Conservation (phyloP, 2,888 invertebrate species). For the Zeuzera pyrina region DNA sequence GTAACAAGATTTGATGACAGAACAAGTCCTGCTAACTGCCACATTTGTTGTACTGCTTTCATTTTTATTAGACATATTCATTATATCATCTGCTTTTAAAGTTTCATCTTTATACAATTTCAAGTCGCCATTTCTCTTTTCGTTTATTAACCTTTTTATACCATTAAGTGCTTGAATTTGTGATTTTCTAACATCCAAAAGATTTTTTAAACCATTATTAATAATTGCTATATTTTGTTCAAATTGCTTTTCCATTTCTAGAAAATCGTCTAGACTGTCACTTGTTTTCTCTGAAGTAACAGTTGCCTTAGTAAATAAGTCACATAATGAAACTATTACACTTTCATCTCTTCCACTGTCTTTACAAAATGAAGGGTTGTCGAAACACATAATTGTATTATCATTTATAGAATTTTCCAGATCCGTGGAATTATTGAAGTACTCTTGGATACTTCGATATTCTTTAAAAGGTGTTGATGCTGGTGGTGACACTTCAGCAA, state of each 20-base stretch:
- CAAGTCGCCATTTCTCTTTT: constrained; percentile 22
- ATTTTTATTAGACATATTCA: constrained; percentile 17
- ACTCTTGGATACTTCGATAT: constrained; percentile 45
- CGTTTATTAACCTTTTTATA: constrained; percentile 35
- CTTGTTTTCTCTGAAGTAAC: constrained; percentile 26
- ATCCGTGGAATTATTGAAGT: constrained; percentile 40
- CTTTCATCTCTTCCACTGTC: constrained; percentile 43
- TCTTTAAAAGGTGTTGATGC: constrained; percentile 54
- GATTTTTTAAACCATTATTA: constrained; percentile 31
- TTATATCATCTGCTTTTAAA: constrained; percentile 15
- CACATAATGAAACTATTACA: constrained; percentile 50
- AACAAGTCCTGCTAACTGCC: constrained; percentile 22
- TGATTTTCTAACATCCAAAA: constrained; percentile 36
- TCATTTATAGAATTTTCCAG: constrained; percentile 37
- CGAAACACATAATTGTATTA: constrained; percentile 51
- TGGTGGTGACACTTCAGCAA: constrained; percentile 41
- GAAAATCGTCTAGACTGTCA: constrained; percentile 30
- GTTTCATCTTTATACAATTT: constrained; percentile 17
- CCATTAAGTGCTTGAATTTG: constrained; percentile 36
- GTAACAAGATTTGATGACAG: constrained; percentile 34
- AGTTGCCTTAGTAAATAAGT: constrained; percentile 45
- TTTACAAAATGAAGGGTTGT: constrained; percentile 26
- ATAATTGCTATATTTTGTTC: constrained; percentile 38
- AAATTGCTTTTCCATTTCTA: constrained; percentile 37
- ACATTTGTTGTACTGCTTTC: not conserved